Conservation (phyloP, 2,113 vertebrate species). For the Pelodiscus sinensis region DNA sequence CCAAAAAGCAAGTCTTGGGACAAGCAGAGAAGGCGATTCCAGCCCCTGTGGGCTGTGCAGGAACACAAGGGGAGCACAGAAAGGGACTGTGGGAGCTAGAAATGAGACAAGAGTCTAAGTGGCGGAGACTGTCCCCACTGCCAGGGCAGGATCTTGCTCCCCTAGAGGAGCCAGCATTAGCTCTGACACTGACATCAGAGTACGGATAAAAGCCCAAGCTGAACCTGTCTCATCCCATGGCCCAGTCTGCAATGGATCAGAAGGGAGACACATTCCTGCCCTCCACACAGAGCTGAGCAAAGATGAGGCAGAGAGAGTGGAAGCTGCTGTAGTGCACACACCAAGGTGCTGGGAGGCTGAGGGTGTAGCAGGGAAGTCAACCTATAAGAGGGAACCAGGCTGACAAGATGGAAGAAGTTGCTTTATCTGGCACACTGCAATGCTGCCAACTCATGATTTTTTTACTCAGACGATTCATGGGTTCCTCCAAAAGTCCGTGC, state of each 20-base stretch:
- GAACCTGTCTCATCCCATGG: no score
- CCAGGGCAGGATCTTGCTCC: neutral
- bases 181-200: neutral
- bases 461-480: neutral
- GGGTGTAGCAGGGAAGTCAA: neutral
- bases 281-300: neutral
- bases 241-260: neutral
- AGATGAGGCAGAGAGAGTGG: neutral
- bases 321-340: neutral
- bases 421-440: neutral
- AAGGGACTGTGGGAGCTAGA: neutral
- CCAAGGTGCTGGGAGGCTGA: neutral
- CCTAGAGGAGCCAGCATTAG: neutral
- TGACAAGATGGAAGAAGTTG: neutral
- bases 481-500: neutral
- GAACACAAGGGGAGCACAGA: neutral
- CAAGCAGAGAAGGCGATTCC: neutral
- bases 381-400: neutral
- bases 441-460: neutral
- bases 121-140: neutral
- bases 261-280: neutral
- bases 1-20: neutral
- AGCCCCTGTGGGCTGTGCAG: neutral
- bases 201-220: neutral
- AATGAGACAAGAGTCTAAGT: neutral